These are phyloP conservation scores for Clytia hemisphaerica DNA, from an alignment of 30 jellyfish, hydroid and myxozoan genomes.

Conservation along the genomic window DNA sequence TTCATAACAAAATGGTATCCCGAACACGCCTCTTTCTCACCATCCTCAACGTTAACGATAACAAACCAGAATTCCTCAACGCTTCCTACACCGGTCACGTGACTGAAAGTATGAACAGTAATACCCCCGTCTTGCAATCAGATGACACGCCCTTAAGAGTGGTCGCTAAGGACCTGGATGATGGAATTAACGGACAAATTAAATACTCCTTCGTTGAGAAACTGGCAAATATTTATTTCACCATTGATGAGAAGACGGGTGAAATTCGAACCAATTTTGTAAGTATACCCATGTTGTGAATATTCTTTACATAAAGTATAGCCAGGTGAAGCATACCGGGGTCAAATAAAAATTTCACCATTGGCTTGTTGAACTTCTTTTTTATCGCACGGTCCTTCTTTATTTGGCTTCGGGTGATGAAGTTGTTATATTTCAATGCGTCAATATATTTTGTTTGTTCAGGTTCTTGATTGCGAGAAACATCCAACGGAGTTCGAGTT, in stretches of 20 bases:
- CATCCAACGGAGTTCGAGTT: conserved; percentile 32
- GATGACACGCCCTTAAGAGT: conserved; percentile 41
- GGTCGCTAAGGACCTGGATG: conserved; percentile 65
- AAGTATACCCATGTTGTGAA: conserved; percentile 6
- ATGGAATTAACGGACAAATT: conserved; percentile 68
- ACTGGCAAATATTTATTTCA: conserved; percentile 55
- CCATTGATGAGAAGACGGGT: conserved; percentile 60
- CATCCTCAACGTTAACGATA: conserved; percentile 70
- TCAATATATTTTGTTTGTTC: neutral
- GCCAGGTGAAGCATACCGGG: neutral
- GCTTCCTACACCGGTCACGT: conserved; percentile 57
- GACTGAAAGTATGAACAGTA: conserved; percentile 77
- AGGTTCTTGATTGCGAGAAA: conserved; percentile 87
- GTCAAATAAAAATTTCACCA: neutral
- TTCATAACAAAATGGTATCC: conserved; percentile 21
- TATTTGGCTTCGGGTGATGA: too few relatives aligned
- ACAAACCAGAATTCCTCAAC: conserved; percentile 53
- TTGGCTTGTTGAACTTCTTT: neutral
- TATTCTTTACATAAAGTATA: neutral
- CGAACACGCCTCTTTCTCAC: conserved; percentile 37
- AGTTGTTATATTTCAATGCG: neutral
- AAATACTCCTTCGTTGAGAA: conserved; percentile 52
- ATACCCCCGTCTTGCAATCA: conserved; percentile 50
- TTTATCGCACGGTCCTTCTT: neutral
- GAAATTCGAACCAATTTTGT: conserved; percentile 57